These are phyloP conservation scores for Amniataba percoides DNA, from an alignment of 2,797 vertebrate genomes.

Conservation along the genomic window DNA sequence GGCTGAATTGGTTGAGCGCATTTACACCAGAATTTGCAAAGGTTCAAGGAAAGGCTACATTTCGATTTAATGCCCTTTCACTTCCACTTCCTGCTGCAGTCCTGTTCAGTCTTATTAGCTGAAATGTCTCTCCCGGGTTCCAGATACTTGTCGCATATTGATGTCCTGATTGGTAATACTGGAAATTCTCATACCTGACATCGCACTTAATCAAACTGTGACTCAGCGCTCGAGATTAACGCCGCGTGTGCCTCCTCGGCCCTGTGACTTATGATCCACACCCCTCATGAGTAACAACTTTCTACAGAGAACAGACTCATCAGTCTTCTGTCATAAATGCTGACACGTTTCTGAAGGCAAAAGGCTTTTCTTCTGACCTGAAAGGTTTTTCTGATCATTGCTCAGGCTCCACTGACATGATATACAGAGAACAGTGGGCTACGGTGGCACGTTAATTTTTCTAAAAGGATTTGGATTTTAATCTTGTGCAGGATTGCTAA, in stretches of 20 bases:
- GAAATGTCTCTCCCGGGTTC: conserved; percentile 41
- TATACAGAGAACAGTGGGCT: conserved; percentile 72
- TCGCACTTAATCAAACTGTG: conserved; percentile 76
- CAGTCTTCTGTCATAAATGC: conserved; percentile 75
- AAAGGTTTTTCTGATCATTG: conserved; percentile 76
- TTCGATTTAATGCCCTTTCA: conserved; percentile 24
- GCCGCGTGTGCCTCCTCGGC: conserved; percentile 47
- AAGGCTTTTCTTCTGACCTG: conserved; percentile 64
- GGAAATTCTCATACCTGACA: conserved; percentile 60
- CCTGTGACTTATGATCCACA: conserved; percentile 78
- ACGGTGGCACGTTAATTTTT: conserved; percentile 83
- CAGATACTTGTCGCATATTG: conserved; percentile 58
- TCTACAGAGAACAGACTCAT: conserved; percentile 73
- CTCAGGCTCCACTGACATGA: conserved; percentile 72
- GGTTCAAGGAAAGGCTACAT: conserved; percentile 41
- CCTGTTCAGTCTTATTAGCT: conserved; percentile 36
- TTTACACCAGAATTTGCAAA: conserved; percentile 21
- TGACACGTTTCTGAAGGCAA: conserved; percentile 73
- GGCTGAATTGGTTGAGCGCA: conserved; percentile 25
- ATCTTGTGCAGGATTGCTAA: conserved; percentile 77
- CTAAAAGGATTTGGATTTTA: conserved; percentile 84
- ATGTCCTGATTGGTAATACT: conserved; percentile 54
- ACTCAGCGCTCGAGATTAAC: conserved; percentile 73
- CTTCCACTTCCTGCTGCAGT: conserved; percentile 3
- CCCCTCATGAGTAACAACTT: conserved; percentile 77